Base-by-base conservation (phyloP, 2,888 invertebrate genomes). In the Ligdia adustata region DNA sequence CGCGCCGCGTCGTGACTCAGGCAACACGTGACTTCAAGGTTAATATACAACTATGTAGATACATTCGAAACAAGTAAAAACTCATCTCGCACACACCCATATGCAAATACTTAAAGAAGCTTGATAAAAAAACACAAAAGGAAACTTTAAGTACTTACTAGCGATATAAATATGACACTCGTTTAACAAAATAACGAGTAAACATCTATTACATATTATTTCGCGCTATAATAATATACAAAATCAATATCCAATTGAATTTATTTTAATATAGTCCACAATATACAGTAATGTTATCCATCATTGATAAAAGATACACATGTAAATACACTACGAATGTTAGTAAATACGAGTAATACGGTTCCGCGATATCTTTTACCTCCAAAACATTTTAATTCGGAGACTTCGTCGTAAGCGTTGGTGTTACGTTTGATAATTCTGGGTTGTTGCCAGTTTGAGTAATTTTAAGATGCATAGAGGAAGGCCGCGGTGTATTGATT, bases 21-120 rank as follows among this genome's bases (percentile, higher is more conserved):
- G 38, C 57, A 43, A 62, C 80, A 81, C 80, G 79, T 81, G 82
- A 82, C 72, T 71, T 72, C 83, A 82, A 86, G 83, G 83, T 78
- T 66, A 81, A 68, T 67, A 73, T 64, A 68, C 62, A 62, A 60
- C 69, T 65, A 66, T 55, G 20, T 20, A 22, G 22, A 57, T 57
- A 55, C 52, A 31, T 33, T 52, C 31, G 35, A 40, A 35, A 51
- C 46, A 46, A 27, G 46, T 45, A 9, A 40, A 29, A 24, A 14
- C 28, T 26, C 14, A 28, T 27, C 29, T n/a, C n/a, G n/a, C n/a
- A n/a, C n/a, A n/a, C n/a, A n/a, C n/a, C n/a, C n/a, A n/a, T n/a
- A n/a, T n/a, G n/a, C n/a, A n/a, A n/a, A n/a, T n/a, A n/a, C n/a
- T n/a, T n/a, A n/a, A n/a, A n/a, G n/a, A n/a, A n/a, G n/a, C n/a